Evolutionary conservation across 2,113 vertebrate species (phyloP).

Genomic region (Chaetodon auriga): DNA sequence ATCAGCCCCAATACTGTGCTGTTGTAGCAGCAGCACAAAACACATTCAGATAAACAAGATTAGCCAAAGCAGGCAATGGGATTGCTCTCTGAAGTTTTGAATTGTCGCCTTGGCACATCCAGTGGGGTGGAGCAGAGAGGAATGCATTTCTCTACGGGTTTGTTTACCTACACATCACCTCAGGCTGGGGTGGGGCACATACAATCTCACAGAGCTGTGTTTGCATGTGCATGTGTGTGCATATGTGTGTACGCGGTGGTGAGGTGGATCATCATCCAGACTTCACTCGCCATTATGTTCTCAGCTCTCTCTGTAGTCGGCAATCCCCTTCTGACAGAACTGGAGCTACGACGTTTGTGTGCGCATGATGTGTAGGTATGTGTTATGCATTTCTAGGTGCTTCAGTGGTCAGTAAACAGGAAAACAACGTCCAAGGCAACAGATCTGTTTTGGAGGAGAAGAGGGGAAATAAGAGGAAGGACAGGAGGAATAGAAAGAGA

Average conservation of each 20-base stretch:
- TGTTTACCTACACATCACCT: slow-evolving; percentile 62
- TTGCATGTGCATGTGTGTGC: slow-evolving; percentile 39
- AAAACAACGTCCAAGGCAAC: slow-evolving; percentile 83
- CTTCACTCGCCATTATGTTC: slow-evolving; percentile 28
- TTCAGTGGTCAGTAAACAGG: slow-evolving; percentile 75
- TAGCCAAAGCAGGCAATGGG: slow-evolving; percentile 71
- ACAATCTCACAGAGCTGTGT: slow-evolving; percentile 74
- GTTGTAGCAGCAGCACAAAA: slow-evolving; percentile 68
- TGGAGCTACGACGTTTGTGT: slow-evolving; percentile 51
- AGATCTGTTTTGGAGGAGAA: slow-evolving; percentile 64
- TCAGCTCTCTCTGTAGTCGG: slow-evolving; percentile 36
- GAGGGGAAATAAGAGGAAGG: slow-evolving; percentile 54
- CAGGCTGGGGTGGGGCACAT: slow-evolving; percentile 55
- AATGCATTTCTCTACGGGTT: slow-evolving; percentile 54
- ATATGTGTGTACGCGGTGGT: slow-evolving; percentile 31
- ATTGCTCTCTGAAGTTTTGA: slow-evolving; percentile 64
- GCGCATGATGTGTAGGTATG: slow-evolving; percentile 48
- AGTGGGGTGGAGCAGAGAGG: slow-evolving; percentile 59
- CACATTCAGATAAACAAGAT: slow-evolving; percentile 80
- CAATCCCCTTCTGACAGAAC: slow-evolving; percentile 59
- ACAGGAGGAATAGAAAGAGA: slow-evolving; percentile 62
- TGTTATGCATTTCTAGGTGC: slow-evolving; percentile 73
- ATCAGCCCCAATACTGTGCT: slow-evolving; percentile 75
- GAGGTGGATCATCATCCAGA: slow-evolving; percentile 30
- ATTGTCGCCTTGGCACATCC: slow-evolving; percentile 64